Evolutionary conservation across 2,888 invertebrate genomes (phyloP).

Genomic region (Lamproptera curius): DNA sequence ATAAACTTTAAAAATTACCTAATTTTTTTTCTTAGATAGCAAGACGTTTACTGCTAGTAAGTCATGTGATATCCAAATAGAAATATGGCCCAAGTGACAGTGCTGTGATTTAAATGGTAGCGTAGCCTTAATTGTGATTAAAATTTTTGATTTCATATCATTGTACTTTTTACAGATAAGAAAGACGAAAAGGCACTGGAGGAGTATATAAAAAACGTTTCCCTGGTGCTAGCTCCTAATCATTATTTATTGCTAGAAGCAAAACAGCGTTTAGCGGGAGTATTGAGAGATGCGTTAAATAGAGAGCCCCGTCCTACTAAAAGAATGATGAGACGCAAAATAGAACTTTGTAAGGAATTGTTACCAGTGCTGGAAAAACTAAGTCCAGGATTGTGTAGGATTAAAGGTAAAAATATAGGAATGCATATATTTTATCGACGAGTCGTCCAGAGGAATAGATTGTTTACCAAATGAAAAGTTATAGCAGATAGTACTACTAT

Average conservation of each 20-base stretch:
- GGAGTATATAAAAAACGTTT: slow-evolving; percentile 73
- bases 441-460: too few relatives aligned
- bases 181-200: slow-evolving; percentile 68
- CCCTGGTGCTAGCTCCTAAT: slow-evolving; percentile 79
- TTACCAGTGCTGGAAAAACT: slow-evolving; percentile 80
- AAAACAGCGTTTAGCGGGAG: slow-evolving; percentile 83
- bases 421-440: background rate
- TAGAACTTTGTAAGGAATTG: slow-evolving; percentile 82
- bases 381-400: slow-evolving; percentile 84
- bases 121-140: too few relatives aligned
- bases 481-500: too few relatives aligned
- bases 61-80: too few relatives aligned
- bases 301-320: slow-evolving; percentile 70
- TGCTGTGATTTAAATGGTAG: too few relatives aligned
- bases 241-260: slow-evolving; percentile 83
- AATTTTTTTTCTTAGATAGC: too few relatives aligned
- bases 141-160: slow-evolving; percentile 1
- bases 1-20: too few relatives aligned
- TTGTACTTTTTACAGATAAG: slow-evolving; percentile 51
- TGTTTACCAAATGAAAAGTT: too few relatives aligned
- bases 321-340: slow-evolving; percentile 79
- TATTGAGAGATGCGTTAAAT: slow-evolving; percentile 70
- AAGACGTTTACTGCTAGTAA: too few relatives aligned
- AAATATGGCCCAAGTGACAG: too few relatives aligned
- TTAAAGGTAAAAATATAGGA: slow-evolving; percentile 71